Base-by-base conservation (phyloP, 2,888 invertebrate genomes). In the Acleris sparsana region DNA sequence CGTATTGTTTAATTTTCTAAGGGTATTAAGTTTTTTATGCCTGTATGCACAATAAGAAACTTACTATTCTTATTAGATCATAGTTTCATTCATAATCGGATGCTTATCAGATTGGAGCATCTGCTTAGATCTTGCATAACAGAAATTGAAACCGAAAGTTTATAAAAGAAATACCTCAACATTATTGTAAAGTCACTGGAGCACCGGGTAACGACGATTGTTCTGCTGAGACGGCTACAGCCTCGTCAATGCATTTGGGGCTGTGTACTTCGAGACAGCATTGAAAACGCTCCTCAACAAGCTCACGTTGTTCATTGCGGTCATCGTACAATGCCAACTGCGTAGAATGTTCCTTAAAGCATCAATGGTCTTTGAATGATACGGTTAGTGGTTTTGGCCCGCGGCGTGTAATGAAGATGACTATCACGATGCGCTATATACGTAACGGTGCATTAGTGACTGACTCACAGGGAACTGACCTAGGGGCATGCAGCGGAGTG, bases 401-500 rank as follows among this genome's bases (percentile, higher is more conserved):
- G 66, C 56, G 49, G 53, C 70, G 57, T 66, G 69, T 71, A 74
- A 77, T 85, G 72, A 76, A 81, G 79, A 82, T 77, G 72, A 74
- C 80, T 81, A 84, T 86, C 87, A 84, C 85, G 85, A 86, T 84
- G 86, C 79, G 76, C 75, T 85, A 79, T 83, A 79, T 84, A 83
- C 77, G 85, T 92, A 92, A 92, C 91, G 90, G 92, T 91, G 90
- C 87, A 89, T 83, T 73, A 80, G 79, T 77, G 87, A 82, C 86
- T 90, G 89, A 91, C 79, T 92, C 90, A 90, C 85, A 86, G 92
- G 90, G 92, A 92, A 92, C 92, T 92, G 92, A 92, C 92, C 92
- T 92, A 92, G 86, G 86, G 81, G 86, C 89, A 89, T 89, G 89
- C 87, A 87, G 82, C 77, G 74, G 89, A 88, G 92, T 92, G 91